These are phyloP conservation scores for Stegodyphus dumicola DNA, from an alignment of 1,140 invertebrate genomes.

Conservation along the genomic window DNA sequence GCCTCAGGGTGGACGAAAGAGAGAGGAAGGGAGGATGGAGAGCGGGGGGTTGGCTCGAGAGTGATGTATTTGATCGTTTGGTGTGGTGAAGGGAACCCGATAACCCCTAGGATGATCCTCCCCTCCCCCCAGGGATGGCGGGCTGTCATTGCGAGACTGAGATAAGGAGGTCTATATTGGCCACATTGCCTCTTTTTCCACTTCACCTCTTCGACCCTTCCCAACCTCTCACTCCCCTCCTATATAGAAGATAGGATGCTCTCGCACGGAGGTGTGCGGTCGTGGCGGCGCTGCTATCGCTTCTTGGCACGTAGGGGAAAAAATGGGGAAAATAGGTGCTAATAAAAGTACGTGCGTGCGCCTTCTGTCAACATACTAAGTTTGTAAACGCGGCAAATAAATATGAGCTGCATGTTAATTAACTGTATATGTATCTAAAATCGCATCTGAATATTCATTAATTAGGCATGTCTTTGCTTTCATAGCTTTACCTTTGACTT, in stretches of 20 bases:
- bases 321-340: no score
- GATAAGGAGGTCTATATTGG: constrained; percentile 58
- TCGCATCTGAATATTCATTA: no score
- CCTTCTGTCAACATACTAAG: no score
- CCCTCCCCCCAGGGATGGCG: constrained; percentile 4
- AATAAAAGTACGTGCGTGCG: no score
- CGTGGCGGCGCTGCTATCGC: no score
- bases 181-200: constrained; percentile 59
- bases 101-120: constrained; percentile 35
- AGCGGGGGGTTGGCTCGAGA: background rate
- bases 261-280: no score
- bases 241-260: background rate
- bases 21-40: background rate
- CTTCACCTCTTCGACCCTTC: constrained; percentile 48
- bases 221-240: background rate
- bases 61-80: constrained; percentile 59
- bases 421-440: no score
- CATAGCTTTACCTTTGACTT: no score
- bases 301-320: no score
- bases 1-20: background rate
- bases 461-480: no score
- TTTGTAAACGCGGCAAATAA: no score
- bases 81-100: constrained; percentile 58
- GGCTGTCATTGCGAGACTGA: constrained; percentile 54
- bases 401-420: no score